Base-by-base conservation (phyloP, 2,113 vertebrate species). In the Passer domesticus region DNA sequence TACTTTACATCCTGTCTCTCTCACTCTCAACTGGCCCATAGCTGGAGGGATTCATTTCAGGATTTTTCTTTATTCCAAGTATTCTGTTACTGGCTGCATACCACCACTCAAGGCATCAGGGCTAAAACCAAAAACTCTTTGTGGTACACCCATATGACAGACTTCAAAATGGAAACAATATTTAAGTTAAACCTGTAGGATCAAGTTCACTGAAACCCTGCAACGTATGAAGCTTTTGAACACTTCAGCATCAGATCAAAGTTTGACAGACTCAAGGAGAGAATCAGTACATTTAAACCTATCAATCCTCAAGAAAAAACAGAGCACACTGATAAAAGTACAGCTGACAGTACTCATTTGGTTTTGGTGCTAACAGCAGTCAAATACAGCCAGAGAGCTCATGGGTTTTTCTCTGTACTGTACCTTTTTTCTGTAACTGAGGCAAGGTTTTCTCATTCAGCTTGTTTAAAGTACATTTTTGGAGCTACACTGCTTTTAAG, bases 121-220 rank as follows among this genome's bases (percentile, higher is more conserved):
- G 66, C 89, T 97, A 96, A 95, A 97, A 93, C 97, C 92, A 95
- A 98, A 97, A 19, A 91, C 80, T 86, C 94, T 97, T 97, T 98
- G 97, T 97, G 97, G 97, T 95, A 62, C 90, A 95, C 91, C 87
- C 96, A 91, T 97, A 96, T 96, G 97, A 98, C 97, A 98, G 96
- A 79, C 97, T 97, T 98, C 97, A 98, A 98, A 98, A 98, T 93
- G 96, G 97, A 97, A 98, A 98, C 86, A 97, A 97, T 97, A 97
- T 98, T 98, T 90, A 96, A 97, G 93, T 97, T 94, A 97, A 98
- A 98, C 94, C 95, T 97, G 95, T 79, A 97, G 97, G 98, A 98
- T 98, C 98, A 97, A 96, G 95, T 98, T 97, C 96, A 84, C 96
- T 78, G 76, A 96, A 96, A 95, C 96, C 96, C 94, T 74, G 56